phyloP scores from a whole-genome alignment of 2,888 invertebrate species.

The Rotaria sp. region DNA sequence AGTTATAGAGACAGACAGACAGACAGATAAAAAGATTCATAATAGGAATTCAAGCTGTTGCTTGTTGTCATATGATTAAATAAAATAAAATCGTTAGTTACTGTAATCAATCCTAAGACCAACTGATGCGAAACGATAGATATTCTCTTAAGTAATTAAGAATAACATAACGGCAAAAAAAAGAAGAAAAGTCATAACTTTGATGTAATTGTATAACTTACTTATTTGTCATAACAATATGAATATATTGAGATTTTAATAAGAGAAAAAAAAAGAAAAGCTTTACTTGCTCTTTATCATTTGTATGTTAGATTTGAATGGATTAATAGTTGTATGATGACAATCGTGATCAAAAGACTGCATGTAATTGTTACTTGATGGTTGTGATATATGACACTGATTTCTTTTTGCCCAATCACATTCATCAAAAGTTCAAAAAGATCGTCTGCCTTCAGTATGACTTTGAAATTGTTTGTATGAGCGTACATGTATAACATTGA shows the following conservation, averaged over 20 bases:
- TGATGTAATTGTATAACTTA: background rate
- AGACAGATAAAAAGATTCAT: background rate
- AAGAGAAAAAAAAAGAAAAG: background rate
- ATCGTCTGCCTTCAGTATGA: background rate
- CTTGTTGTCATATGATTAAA: background rate
- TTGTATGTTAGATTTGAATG: background rate
- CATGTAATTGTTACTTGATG: background rate
- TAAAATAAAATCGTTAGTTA: background rate
- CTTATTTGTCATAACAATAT: background rate
- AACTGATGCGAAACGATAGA: background rate
- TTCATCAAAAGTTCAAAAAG: background rate
- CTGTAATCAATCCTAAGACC: background rate
- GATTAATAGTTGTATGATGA: background rate
- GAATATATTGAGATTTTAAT: no score
- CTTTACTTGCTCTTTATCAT: background rate
- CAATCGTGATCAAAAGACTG: background rate
- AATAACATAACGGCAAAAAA: background rate
- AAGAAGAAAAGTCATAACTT: background rate
- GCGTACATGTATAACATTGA: background rate
- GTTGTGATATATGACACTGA: background rate
- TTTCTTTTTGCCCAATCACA: no score
- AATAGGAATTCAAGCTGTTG: background rate
- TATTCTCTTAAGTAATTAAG: background rate
- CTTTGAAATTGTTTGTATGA: background rate
- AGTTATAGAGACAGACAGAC: background rate